A percentile compares a stretch with the other conserved stretches of the same genome.
These are phyloP conservation scores for Stenurella melanura DNA, from an alignment of 2,888 invertebrate genomes.

Conservation along the genomic window DNA sequence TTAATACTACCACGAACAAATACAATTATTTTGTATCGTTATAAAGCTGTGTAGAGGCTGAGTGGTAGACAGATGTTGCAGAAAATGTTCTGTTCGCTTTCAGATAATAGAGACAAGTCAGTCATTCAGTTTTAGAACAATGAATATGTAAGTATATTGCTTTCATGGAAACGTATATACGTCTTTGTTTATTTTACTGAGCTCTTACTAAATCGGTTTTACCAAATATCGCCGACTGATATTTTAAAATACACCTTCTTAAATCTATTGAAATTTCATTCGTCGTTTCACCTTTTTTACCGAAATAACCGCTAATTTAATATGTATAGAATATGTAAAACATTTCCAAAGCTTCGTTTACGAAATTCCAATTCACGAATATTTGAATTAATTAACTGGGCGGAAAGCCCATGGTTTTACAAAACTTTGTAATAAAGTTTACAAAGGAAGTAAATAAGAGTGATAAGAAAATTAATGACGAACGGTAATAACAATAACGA, in stretches of 20 bases:
- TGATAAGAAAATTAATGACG: no score
- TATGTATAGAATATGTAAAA: slow-evolving; percentile 28
- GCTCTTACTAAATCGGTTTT: background rate
- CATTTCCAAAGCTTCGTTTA: background rate
- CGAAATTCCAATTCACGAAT: background rate
- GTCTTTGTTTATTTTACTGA: background rate
- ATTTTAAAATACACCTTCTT: background rate
- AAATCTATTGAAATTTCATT: background rate
- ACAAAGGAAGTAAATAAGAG: no score
- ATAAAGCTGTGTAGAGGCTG: no score
- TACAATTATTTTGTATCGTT: no score
- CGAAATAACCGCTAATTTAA: background rate
- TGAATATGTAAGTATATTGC: background rate
- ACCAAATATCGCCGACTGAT: background rate
- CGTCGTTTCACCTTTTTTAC: background rate
- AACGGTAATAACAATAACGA: no score
- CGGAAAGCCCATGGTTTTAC: no score
- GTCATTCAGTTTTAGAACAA: background rate
- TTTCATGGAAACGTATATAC: background rate
- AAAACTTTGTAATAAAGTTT: no score
- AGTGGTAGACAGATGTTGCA: no score
- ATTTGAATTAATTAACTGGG: background rate
- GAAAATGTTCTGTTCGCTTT: no score
- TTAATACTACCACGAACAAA: no score
- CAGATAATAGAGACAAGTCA: background rate